A percentile compares a stretch with the other conserved stretches of the same genome.
Evolutionary conservation across 1,140 invertebrate genomes (phyloP).

Genomic region (Formica exsecta): DNA sequence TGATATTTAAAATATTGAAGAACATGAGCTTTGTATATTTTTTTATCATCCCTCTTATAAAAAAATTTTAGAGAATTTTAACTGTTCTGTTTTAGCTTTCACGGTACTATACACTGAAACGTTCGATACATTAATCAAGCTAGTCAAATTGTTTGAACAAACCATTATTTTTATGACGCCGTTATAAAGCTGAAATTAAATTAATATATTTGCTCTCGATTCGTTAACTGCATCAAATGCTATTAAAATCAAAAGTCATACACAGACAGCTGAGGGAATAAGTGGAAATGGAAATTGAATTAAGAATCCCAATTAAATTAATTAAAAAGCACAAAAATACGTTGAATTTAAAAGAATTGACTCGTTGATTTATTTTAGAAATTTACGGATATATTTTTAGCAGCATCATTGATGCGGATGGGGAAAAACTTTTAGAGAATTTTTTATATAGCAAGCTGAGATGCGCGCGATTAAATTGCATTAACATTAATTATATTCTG

Average conservation of each 20-base stretch:
- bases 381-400: slow-evolving; percentile 4
- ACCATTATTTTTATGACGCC: not conserved
- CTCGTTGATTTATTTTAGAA: not conserved
- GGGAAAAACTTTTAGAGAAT: not conserved
- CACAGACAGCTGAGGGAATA: not conserved
- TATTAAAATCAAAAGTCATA: not conserved
- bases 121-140: slow-evolving; percentile 26
- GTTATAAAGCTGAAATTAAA: not conserved
- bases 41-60: not conserved
- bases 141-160: slow-evolving; percentile 36
- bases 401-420: not conserved
- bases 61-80: slow-evolving; percentile 20
- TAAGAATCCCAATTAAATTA: not conserved
- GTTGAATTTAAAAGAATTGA: not conserved
- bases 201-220: slow-evolving; percentile 10
- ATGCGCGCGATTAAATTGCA: not conserved
- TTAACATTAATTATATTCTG: slow-evolving; percentile 28
- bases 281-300: not conserved
- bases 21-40: not conserved
- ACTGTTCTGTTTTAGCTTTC: not conserved
- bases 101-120: slow-evolving; percentile 6
- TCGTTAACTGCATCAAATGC: slow-evolving; percentile 16
- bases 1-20: not conserved
- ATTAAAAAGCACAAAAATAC: not conserved
- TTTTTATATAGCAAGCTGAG: not conserved